These are phyloP conservation scores for Drosophila dives DNA, from an alignment of 2,888 invertebrate genomes.

Conservation along the genomic window DNA sequence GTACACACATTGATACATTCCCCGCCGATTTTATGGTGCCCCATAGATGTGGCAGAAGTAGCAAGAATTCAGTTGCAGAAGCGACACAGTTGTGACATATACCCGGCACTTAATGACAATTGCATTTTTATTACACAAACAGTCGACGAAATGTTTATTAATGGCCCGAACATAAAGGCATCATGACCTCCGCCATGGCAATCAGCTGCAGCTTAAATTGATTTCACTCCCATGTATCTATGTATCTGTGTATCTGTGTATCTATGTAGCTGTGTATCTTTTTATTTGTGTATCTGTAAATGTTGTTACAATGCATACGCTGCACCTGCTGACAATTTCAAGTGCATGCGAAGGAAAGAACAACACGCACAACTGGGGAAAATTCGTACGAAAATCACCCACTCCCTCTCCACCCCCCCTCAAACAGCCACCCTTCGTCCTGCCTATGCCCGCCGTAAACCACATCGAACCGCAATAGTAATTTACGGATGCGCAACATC, in stretches of 20 bases:
- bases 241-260: conserved; percentile 44
- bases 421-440: conserved; percentile 12
- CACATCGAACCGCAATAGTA: conserved; percentile 81
- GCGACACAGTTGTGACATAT: conserved; percentile 63
- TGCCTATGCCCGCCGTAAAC: conserved; percentile 27
- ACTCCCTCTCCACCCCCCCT: not conserved
- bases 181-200: conserved; percentile 52
- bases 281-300: conserved; percentile 39
- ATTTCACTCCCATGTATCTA: conserved; percentile 52
- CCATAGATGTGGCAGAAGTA: conserved; percentile 4
- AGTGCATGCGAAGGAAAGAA: conserved; percentile 77
- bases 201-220: conserved; percentile 61
- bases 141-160: conserved; percentile 78
- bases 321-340: conserved; percentile 85
- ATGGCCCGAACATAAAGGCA: conserved; percentile 73
- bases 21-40: conserved; percentile 10
- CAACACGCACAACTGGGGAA: conserved; percentile 73
- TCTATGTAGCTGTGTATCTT: conserved; percentile 23
- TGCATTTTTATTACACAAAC: conserved; percentile 81
- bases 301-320: conserved; percentile 76
- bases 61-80: not conserved
- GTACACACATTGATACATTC: not conserved
- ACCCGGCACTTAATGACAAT: conserved; percentile 77
- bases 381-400: conserved; percentile 43
- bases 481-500: conserved; percentile 80